Percentiles rank a stretch among this genome's conserved stretches.
Conservation (phyloP, 2,797 vertebrate species). For the Gymnopithys bicolor region DNA sequence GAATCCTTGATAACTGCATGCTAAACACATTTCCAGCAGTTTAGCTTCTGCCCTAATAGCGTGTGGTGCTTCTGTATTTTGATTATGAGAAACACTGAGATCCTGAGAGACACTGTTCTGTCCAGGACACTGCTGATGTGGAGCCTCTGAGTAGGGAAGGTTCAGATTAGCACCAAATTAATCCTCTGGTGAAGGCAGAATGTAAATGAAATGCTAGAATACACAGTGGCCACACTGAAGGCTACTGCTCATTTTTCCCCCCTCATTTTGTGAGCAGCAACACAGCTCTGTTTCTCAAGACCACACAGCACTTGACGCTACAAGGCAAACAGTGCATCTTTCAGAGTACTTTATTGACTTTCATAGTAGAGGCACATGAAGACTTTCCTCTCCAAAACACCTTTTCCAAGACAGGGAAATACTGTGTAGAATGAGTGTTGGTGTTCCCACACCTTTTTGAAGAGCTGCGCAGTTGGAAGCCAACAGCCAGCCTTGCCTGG, state of each 20-base stretch:
- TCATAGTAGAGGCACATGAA: not conserved
- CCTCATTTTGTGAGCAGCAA: not conserved
- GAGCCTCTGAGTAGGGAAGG: not conserved
- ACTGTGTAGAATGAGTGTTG: not conserved
- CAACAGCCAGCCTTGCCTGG: not conserved
- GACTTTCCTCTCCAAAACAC: not conserved
- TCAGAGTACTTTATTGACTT: slow-evolving; percentile 8
- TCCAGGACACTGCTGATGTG: not conserved
- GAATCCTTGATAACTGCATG: not conserved
- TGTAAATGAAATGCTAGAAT: slow-evolving; percentile 14
- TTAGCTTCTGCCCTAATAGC: not conserved
- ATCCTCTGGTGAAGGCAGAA: slow-evolving; percentile 34
- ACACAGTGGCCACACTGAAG: not conserved
- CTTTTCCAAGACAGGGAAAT: slow-evolving; percentile 13
- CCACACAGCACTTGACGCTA: not conserved
- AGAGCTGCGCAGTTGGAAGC: not conserved
- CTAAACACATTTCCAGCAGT: slow-evolving; percentile 33
- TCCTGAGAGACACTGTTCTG: not conserved
- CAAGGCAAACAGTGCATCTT: slow-evolving; percentile 44
- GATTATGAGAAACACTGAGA: not conserved
- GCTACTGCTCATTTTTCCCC: not conserved
- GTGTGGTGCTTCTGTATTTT: not conserved
- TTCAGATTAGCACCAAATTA: slow-evolving; percentile 39
- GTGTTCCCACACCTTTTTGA: slow-evolving; percentile 31
- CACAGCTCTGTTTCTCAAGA: not conserved